Percentiles rank a stretch among this genome's conserved stretches.
Conservation (phyloP, 2,113 vertebrate species). For the Haemorhous mexicanus region DNA sequence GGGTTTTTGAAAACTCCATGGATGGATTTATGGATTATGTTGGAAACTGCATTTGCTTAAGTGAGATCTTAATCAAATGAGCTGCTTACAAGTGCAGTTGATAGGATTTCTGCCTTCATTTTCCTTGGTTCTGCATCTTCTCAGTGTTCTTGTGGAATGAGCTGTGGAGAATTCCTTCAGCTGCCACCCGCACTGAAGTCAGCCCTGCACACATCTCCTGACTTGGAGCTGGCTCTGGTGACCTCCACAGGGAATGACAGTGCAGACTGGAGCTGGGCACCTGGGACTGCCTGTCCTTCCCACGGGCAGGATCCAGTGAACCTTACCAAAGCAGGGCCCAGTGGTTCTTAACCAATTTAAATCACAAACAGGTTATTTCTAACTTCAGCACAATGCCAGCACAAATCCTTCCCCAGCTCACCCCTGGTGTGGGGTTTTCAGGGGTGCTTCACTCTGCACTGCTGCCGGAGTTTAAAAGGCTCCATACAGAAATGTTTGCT, state of each 20-base stretch:
- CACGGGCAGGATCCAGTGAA: not conserved
- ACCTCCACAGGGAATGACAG: not conserved
- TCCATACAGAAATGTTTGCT: not conserved
- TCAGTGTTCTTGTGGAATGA: not conserved
- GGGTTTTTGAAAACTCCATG: not conserved
- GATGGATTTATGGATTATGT: not conserved
- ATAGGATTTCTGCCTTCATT: not conserved
- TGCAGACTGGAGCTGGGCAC: not conserved
- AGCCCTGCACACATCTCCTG: not conserved
- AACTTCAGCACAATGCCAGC: not conserved
- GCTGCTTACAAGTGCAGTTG: not conserved
- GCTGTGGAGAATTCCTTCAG: not conserved
- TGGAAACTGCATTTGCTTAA: not conserved
- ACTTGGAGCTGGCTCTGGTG: not conserved
- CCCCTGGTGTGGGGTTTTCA: not conserved
- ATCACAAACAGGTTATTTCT: not conserved
- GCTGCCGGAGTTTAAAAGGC: not conserved
- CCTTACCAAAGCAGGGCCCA: not conserved
- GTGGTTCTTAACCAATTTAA: not conserved
- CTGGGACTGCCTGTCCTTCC: not conserved
- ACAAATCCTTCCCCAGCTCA: not conserved
- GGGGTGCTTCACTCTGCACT: not conserved
- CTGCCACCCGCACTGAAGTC: accelerated
- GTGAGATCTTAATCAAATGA: not conserved
- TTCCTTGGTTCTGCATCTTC: not conserved